phyloP scores from a whole-genome alignment of 2,888 invertebrate genomes.

The Thera obeliscata region DNA sequence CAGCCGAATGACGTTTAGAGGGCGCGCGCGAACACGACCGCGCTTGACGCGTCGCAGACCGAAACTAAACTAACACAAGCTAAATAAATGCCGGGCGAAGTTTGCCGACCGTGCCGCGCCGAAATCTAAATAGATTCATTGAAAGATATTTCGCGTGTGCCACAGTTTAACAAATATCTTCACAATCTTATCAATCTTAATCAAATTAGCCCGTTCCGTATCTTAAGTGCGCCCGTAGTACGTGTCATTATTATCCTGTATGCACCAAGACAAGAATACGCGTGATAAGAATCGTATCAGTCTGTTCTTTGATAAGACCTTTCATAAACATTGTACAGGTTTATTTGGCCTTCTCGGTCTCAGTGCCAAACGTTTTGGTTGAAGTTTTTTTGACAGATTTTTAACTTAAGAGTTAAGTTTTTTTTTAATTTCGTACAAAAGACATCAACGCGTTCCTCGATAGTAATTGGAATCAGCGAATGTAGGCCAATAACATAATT shows the following conservation, averaged over 20 bases:
- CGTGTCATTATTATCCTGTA: neutral
- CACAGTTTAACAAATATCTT: slow-evolving; percentile 26
- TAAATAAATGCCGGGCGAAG: slow-evolving; percentile 50
- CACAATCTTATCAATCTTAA: slow-evolving; percentile 55
- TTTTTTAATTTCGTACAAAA: neutral
- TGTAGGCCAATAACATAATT: slow-evolving; percentile 43
- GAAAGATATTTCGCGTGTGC: slow-evolving; percentile 65
- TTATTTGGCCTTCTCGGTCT: neutral
- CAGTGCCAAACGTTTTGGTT: too few species aligned
- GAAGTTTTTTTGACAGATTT: neutral
- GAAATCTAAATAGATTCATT: slow-evolving; percentile 69
- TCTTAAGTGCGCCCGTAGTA: slow-evolving; percentile 17
- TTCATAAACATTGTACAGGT: neutral
- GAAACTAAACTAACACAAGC: slow-evolving; percentile 66
- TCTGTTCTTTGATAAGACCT: slow-evolving; percentile 5
- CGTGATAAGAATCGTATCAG: neutral
- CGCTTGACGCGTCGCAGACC: slow-evolving; percentile 63
- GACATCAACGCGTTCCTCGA: neutral
- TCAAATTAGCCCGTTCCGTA: slow-evolving; percentile 33
- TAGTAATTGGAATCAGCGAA: slow-evolving; percentile 28
- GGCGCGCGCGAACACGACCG: slow-evolving; percentile 62
- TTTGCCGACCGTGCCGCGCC: slow-evolving; percentile 45
- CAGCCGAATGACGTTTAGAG: slow-evolving; percentile 65
- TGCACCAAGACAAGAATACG: slow-evolving; percentile 1
- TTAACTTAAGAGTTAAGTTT: neutral